Conservation (phyloP, 2,888 invertebrate genomes). For the Drosophila paracracens region DNA sequence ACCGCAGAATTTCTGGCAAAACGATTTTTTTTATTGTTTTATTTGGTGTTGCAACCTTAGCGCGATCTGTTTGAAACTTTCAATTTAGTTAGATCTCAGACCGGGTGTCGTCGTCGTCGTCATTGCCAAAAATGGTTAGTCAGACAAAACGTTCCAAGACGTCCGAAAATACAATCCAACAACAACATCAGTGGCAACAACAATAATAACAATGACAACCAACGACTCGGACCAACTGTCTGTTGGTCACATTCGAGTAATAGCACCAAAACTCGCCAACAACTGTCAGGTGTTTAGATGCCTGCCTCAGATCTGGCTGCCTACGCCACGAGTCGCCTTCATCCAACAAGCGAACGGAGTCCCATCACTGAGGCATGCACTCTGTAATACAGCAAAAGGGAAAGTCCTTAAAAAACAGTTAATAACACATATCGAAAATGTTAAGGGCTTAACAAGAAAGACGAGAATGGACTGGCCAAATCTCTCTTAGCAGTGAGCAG, state of each 20-base stretch:
- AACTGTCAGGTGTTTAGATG: conserved; percentile 78
- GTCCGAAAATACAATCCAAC: conserved; percentile 3
- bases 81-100: conserved; percentile 46
- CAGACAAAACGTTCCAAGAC: conserved; percentile 45
- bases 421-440: neutral
- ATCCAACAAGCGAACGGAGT: conserved; percentile 6
- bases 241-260: conserved; percentile 45
- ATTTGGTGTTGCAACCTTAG: conserved; percentile 44
- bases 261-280: conserved; percentile 69
- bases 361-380: conserved; percentile 7
- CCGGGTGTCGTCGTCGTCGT: conserved; percentile 47
- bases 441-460: neutral
- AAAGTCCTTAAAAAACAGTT: neutral
- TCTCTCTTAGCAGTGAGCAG: neutral
- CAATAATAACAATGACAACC: conserved; percentile 54
- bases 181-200: conserved; percentile 43
- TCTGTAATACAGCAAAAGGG: neutral
- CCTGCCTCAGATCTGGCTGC: conserved; percentile 44
- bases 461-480: neutral
- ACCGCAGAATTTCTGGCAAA: conserved; percentile 17
- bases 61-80: conserved; percentile 45
- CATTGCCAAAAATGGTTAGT: conserved; percentile 75
- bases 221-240: conserved; percentile 44
- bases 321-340: conserved; percentile 65
- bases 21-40: conserved; percentile 7